Evolutionary conservation across 2,113 vertebrate species (phyloP).

Genomic region (Bambusicola thoracicus): DNA sequence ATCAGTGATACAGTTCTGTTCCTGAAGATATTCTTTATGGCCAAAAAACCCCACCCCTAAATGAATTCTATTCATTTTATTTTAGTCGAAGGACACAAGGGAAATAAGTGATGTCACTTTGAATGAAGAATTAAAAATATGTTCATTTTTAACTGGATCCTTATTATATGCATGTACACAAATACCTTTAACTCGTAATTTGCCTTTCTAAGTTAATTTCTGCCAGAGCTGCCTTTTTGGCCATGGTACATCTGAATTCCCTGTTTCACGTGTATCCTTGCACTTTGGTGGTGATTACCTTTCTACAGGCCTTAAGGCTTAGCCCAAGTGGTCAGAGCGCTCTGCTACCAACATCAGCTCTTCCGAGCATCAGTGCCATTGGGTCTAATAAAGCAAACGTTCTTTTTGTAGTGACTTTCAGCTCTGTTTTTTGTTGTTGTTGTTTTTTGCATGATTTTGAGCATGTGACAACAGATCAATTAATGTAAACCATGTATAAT

Average conservation of each 20-base stretch:
- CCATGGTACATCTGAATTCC: neutral
- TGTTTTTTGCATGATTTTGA: neutral
- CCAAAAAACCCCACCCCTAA: neutral
- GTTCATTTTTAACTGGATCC: neutral
- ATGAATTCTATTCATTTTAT: neutral
- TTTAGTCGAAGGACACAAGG: neutral
- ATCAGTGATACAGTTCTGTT: neutral
- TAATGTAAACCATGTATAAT: fast-evolving
- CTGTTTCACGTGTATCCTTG: fast-evolving
- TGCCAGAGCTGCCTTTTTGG: neutral
- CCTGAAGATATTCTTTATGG: neutral
- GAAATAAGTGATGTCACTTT: neutral
- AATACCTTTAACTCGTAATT: neutral
- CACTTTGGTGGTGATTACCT: fast-evolving
- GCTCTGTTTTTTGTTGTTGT: neutral
- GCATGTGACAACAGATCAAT: neutral
- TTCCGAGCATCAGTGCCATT: neutral
- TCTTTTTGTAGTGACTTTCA: neutral
- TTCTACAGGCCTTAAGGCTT: fast-evolving
- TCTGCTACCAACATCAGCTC: neutral
- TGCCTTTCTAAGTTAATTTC: neutral
- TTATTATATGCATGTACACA: fast-evolving
- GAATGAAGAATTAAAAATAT: neutral
- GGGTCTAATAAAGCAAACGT: neutral
- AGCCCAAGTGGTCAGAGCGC: fast-evolving